Conservation (phyloP, 2,797 vertebrate species). For the Cottoperca gobio region DNA sequence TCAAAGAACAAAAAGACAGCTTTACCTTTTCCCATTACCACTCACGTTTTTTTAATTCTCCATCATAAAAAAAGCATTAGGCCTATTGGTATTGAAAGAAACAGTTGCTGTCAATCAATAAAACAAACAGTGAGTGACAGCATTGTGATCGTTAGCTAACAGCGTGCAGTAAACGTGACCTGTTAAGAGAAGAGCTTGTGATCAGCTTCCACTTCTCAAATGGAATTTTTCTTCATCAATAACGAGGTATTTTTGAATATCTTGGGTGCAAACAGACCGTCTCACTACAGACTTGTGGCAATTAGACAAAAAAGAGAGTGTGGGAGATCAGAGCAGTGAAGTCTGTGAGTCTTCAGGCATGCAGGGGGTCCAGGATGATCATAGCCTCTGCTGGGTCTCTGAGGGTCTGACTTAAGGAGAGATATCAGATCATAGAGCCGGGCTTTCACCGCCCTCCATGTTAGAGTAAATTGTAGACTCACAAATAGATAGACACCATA, state of each 20-base stretch:
- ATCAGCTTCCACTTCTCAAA: background rate
- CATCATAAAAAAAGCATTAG: background rate
- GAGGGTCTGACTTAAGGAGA: constrained; percentile 38
- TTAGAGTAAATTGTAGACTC: constrained; percentile 26
- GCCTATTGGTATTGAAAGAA: constrained; percentile 26
- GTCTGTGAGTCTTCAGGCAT: background rate
- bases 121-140: constrained; percentile 5
- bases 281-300: constrained; percentile 18
- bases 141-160: constrained; percentile 3
- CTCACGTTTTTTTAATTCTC: background rate
- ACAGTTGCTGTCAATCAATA: constrained; percentile 2
- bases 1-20: constrained; percentile 20
- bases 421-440: constrained; percentile 42
- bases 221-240: background rate
- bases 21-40: constrained; percentile 20
- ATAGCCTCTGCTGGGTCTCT: constrained; percentile 47
- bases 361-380: constrained; percentile 52
- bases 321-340: constrained; percentile 34
- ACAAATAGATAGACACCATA: constrained; percentile 22
- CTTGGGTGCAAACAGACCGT: background rate
- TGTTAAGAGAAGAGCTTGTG: background rate
- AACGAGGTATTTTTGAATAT: constrained; percentile 32
- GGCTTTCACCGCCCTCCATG: constrained; percentile 6
- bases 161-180: background rate
- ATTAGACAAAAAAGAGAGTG: constrained; percentile 29